Conservation (phyloP, 2,113 vertebrate species). For the Anguilla japonica region DNA sequence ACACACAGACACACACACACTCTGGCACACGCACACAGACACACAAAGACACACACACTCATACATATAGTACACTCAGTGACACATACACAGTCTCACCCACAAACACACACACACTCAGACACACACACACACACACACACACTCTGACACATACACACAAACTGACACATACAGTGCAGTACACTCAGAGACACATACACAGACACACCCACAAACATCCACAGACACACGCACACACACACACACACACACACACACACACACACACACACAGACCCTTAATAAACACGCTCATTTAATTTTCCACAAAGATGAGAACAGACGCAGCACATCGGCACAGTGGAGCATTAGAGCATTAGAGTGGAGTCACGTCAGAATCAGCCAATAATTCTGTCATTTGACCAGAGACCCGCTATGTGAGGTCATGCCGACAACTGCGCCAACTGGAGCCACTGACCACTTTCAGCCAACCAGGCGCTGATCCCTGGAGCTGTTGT, state of each 20-base stretch:
- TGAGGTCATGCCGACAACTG: constrained; percentile 40
- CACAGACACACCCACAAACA: not conserved
- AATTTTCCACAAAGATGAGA: not conserved
- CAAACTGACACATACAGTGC: no score
- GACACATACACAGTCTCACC: not conserved
- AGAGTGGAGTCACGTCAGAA: constrained; percentile 59
- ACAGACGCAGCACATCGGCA: constrained; percentile 52
- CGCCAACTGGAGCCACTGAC: constrained; percentile 54
- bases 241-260: not conserved
- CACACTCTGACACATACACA: not conserved
- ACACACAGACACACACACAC: not conserved
- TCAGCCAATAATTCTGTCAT: constrained; percentile 59
- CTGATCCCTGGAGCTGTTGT: constrained; percentile 62
- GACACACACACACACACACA: no score
- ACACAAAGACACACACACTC: no score
- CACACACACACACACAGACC: not conserved
- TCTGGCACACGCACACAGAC: not conserved
- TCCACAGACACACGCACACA: no score
- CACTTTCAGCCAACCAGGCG: constrained; percentile 47
- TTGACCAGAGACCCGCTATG: constrained; percentile 70
- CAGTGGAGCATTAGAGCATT: constrained; percentile 54
- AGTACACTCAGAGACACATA: no score
- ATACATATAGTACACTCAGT: no score
- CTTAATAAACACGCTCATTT: not conserved
- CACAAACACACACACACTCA: not conserved